Evolutionary conservation across 35 echinoderm and acorn worm genomes (phyloP).

Genomic region (Diadema setosum): DNA sequence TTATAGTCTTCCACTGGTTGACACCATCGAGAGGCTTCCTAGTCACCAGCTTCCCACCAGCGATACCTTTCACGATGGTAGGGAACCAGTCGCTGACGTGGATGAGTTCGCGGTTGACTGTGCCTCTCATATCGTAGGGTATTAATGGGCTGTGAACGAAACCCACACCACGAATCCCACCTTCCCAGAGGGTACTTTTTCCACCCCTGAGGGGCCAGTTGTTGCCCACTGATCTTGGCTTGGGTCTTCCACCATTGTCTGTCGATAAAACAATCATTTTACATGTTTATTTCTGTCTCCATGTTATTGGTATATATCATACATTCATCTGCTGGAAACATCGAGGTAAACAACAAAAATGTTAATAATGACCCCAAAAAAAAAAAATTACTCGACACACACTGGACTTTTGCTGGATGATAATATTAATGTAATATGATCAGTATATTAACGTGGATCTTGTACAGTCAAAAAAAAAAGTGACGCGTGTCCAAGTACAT

Average conservation of each 20-base stretch:
- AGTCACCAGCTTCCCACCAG: constrained; percentile 20
- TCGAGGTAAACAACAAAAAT: too few species aligned
- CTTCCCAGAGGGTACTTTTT: constrained; percentile 77
- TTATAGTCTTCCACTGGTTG: neutral
- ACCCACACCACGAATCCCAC: constrained; percentile 41
- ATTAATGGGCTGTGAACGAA: constrained; percentile 72
- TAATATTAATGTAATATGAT: too few species aligned
- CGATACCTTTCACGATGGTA: constrained; percentile 76
- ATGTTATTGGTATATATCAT: too few species aligned
- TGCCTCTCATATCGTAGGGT: constrained; percentile 36
- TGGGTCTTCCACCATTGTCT: neutral
- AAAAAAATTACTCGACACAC: too few species aligned
- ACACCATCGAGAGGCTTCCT: neutral
- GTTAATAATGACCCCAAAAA: too few species aligned
- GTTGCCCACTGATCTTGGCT: neutral
- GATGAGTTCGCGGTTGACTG: constrained; percentile 56
- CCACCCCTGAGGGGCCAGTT: constrained; percentile 77
- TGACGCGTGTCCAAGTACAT: too few species aligned
- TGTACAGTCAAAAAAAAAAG: too few species aligned
- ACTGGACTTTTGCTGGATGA: too few species aligned
- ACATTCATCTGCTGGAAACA: too few species aligned
- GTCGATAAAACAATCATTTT: too few species aligned
- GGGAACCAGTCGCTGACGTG: constrained; percentile 89
- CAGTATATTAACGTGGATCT: too few species aligned
- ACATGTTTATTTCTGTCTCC: too few species aligned